phyloP scores from a whole-genome alignment of 2,113 vertebrate species.

The Epinephelus moara region DNA sequence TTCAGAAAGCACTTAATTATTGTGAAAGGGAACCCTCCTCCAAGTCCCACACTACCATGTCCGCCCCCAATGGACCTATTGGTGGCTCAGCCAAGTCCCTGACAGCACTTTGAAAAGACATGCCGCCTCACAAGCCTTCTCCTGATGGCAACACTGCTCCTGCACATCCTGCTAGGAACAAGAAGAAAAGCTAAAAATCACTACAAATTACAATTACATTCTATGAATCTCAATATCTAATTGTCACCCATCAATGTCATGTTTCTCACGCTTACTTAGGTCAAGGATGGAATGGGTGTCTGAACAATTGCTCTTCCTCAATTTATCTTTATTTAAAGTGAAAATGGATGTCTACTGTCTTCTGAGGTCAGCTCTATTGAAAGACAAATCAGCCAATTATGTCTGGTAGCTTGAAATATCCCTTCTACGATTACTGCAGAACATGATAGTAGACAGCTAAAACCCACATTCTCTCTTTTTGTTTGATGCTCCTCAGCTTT shows the following conservation, averaged over 20 bases:
- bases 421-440: not conserved
- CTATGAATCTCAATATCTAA: not conserved
- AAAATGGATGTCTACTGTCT: conserved; percentile 1
- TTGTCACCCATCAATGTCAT: not conserved
- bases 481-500: conserved; percentile 27
- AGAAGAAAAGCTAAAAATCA: not conserved
- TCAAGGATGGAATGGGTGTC: not conserved
- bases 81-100: not conserved
- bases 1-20: not conserved
- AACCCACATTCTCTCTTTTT: conserved; percentile 14
- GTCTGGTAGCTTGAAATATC: not conserved
- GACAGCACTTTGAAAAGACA: not conserved
- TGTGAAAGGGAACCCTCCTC: not conserved
- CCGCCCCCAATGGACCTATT: not conserved
- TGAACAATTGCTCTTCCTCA: not conserved
- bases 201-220: not conserved
- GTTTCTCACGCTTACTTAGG: not conserved
- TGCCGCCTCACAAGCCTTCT: not conserved
- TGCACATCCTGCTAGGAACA: not conserved
- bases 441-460: not conserved
- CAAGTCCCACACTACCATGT: not conserved
- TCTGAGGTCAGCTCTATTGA: not conserved
- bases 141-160: not conserved
- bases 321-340: conserved; percentile 19
- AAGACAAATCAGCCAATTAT: conserved; percentile 17